Evolutionary conservation across 1,140 invertebrate genomes (phyloP).

Genomic region (Stenopsyche tienmushanensis): DNA sequence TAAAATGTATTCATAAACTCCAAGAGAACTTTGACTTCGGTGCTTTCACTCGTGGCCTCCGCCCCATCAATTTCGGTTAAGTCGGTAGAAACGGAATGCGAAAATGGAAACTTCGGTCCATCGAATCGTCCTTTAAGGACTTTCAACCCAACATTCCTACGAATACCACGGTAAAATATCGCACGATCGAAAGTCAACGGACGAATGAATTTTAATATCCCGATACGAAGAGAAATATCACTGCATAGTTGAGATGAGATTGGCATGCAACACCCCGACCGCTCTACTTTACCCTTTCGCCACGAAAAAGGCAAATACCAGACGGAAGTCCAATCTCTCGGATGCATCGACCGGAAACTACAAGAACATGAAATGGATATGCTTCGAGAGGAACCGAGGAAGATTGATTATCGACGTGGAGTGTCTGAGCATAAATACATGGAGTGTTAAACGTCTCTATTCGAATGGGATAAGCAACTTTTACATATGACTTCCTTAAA

Average conservation of each 20-base stretch:
- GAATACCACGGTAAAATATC: background rate
- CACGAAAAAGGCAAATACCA: too few species aligned
- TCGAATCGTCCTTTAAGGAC: too few species aligned
- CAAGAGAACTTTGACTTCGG: too few species aligned
- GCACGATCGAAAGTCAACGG: background rate
- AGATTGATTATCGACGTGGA: conserved; percentile 34
- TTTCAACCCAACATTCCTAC: conserved; percentile 11
- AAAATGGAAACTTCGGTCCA: too few species aligned
- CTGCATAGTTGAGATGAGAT: conserved; percentile 18
- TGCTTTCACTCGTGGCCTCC: too few species aligned
- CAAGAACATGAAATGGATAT: conserved; percentile 34
- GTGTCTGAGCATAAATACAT: background rate
- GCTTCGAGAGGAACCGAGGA: conserved; percentile 10
- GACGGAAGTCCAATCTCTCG: conserved; percentile 19
- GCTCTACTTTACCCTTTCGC: background rate
- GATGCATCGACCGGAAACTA: conserved; percentile 26
- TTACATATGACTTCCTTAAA: too few species aligned
- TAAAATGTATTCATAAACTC: too few species aligned
- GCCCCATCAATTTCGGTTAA: too few species aligned
- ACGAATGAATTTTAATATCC: conserved; percentile 29
- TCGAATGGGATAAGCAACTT: too few species aligned
- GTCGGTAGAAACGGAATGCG: too few species aligned
- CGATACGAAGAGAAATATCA: conserved; percentile 6
- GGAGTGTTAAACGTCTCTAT: background rate
- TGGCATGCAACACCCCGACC: conserved; percentile 26